Evolutionary conservation across 2,113 vertebrate species (phyloP), one percentile per base, ranked within the genome.

Genomic region (Nothoprocta perdicaria): DNA sequence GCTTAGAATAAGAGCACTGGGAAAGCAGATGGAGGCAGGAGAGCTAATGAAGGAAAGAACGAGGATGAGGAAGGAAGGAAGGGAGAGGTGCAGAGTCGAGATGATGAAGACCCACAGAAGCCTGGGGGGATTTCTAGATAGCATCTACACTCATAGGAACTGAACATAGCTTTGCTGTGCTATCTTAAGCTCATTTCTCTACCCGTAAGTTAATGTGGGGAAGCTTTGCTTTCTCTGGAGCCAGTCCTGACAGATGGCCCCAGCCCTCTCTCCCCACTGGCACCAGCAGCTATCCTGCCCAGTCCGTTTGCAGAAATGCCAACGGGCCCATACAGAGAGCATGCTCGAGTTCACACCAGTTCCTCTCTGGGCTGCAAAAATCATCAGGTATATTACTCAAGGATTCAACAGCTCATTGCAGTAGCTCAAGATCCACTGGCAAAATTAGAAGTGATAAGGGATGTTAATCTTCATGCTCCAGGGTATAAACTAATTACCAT

Each of bases 381-480:
- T 72, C 83, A 72, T 43, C 5, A 19, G 27, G 68, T 68, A 24
- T 31, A 53, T 61, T 45, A 24, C 62, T 73, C 86, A 33, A 69
- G 80, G 71, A 89, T 62, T 88, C 74, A 81, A 86, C 92, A 88
- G 23, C 48, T 89, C 69, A 84, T 88, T 84, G 90, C 35, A 41
- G 84, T 94, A 94, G 91, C 90, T 96, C 97, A 90, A 96, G 95
- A 89, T 94, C 82, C 65, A 87, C 92, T 80, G 67, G 94, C 94
- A 96, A 94, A 95, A 96, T 94, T 96, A 87, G 88, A 95, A 97
- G 96, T 93, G 95, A 95, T 95, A 96, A 95, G 80, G 63, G 79
- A 96, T 94, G 94, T 97, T 97, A 97, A 95, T 98, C 95, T 94
- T 96, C 92, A 78, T 78, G 95, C 95, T 95, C 91, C 90, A 95